Base-by-base conservation (phyloP, 2,797 vertebrate species). In the Chelmon rostratus region DNA sequence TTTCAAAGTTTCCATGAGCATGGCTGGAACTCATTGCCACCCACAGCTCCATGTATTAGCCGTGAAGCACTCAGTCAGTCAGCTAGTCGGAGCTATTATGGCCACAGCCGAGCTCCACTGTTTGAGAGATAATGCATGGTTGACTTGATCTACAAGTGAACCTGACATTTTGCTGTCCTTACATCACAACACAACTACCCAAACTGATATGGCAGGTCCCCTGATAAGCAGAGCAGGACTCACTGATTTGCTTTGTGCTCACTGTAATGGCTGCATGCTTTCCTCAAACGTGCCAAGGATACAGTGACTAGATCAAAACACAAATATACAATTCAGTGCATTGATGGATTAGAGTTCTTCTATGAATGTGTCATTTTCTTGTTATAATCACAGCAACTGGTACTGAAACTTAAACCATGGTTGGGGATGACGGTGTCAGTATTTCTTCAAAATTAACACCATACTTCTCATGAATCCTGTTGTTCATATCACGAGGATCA, bases 81-180 rank as follows among this genome's bases (percentile, higher is more conserved):
- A 79, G 85, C 80, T 83, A 81, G 81, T 88, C 86, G 56, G 86
- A 79, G 86, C 88, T 89, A 80, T 88, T 84, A 86, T 78, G 85
- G 91, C 90, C 84, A 83, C 88, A 87, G 92, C 90, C 79, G 73
- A 92, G 91, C 91, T 87, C 80, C 89, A 85, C 93, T 93, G 89
- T 93, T 93, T 86, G 89, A 84, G 88, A 93, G 93, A 94, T 96
- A 95, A 95, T 93, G 92, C 94, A 93, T 93, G 94, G 93, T 93
- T 92, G 93, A 94, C 94, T 95, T 95, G 94, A 95, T 95, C 94
- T 95, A 95, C 93, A 94, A 94, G 94, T 95, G 93, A 95, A 95
- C 93, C 93, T 94, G 95, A 94, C 94, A 94, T 95, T 93, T 94
- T 80, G 86, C 90, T 91, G 90, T 91, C 91, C 90, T 93, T 93